phyloP scores from a whole-genome alignment of 2,113 vertebrate genomes.

The Erythrolamprus reginae region DNA sequence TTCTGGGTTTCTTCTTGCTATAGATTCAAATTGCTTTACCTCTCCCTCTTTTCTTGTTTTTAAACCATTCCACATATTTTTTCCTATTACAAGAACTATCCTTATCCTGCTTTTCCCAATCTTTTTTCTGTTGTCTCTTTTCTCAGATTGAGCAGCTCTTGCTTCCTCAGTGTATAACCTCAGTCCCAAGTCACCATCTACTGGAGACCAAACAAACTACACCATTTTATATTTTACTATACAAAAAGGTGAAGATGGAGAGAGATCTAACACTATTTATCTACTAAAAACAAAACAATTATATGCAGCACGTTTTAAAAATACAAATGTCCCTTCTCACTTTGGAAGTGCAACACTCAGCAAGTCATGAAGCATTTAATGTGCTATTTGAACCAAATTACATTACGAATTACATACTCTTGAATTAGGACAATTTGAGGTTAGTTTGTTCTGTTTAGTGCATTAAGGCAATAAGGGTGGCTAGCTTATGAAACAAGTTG shows the following conservation, averaged over 20 bases:
- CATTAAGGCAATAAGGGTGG: background rate
- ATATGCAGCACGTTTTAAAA: background rate
- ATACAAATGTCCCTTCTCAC: background rate
- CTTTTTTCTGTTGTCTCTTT: background rate
- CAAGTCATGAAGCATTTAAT: background rate
- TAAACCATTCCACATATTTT: background rate
- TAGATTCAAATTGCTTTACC: background rate
- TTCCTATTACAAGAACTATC: background rate
- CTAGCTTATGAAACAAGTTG: background rate
- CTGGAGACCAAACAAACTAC: background rate
- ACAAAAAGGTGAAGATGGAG: background rate
- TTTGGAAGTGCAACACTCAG: background rate
- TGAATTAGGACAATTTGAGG: background rate
- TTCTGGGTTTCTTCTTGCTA: background rate
- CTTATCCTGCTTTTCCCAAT: background rate
- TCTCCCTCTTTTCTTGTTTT: background rate
- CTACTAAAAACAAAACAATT: background rate
- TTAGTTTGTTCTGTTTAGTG: background rate
- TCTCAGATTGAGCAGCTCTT: background rate
- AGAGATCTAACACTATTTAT: background rate
- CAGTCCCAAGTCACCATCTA: background rate
- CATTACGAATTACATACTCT: background rate
- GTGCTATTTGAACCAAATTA: background rate
- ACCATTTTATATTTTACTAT: background rate
- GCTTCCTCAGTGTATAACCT: background rate